These are phyloP conservation scores for Conus betulinus DNA, from an alignment of 1,140 invertebrate genomes.

Conservation along the genomic window DNA sequence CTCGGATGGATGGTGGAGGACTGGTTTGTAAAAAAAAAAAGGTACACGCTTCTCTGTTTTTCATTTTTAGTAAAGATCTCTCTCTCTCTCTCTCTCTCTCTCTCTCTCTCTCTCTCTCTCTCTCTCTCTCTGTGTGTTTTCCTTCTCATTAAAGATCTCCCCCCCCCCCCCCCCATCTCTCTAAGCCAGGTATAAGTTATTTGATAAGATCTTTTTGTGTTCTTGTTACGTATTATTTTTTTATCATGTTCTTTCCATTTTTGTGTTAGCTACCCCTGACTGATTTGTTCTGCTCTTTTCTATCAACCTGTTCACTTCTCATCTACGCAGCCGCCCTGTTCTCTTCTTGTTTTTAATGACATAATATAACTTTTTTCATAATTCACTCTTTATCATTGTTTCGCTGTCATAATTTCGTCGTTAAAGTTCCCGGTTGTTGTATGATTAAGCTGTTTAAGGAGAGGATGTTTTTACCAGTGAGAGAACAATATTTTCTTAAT, in stretches of 20 bases:
- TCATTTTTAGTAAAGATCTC: too few species aligned
- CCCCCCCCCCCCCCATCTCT: background rate
- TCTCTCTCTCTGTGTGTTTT: slow-evolving; percentile 19
- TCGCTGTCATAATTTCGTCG: too few species aligned
- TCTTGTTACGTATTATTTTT: background rate
- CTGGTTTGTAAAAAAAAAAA: too few species aligned
- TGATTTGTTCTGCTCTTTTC: background rate
- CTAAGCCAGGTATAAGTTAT: too few species aligned
- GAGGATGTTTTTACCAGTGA: background rate
- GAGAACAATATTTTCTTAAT: too few species aligned
- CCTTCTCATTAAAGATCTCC: too few species aligned
- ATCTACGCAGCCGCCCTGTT: background rate
- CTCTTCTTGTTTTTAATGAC: background rate
- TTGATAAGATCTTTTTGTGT: too few species aligned
- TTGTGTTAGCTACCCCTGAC: background rate
- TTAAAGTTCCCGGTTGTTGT: too few species aligned
- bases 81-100: slow-evolving; percentile 14
- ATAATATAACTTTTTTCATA: too few species aligned
- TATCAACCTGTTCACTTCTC: background rate
- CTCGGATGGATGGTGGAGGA: too few species aligned
- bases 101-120: background rate
- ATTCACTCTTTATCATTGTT: too few species aligned
- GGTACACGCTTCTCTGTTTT: background rate
- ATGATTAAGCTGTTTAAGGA: too few species aligned
- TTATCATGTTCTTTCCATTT: background rate